phyloP scores from a whole-genome alignment of 2,797 vertebrate genomes.

The Catostomus latipinnis region DNA sequence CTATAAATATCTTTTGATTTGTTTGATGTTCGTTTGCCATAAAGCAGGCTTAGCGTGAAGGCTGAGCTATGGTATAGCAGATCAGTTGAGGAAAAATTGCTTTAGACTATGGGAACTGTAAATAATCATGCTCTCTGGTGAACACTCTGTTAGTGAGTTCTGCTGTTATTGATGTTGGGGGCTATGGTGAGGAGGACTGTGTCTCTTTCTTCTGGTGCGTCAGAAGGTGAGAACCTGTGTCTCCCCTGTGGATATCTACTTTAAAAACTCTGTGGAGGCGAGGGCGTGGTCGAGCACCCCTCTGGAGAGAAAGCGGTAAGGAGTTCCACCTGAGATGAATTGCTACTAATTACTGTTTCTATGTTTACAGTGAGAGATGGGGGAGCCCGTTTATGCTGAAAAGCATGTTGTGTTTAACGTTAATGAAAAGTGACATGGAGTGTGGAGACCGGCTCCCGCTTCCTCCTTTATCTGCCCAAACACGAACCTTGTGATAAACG shows the following conservation, averaged over 20 bases:
- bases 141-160: conserved; percentile 12
- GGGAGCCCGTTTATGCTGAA: too few species aligned
- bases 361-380: too few species aligned
- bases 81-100: not conserved
- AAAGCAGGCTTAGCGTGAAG: not conserved
- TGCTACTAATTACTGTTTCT: too few species aligned
- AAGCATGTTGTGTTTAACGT: too few species aligned
- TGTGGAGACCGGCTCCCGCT: too few species aligned
- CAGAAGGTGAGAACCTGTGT: conserved; percentile 5
- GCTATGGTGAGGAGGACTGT: not conserved
- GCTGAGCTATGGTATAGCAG: conserved; percentile 14
- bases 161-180: conserved; percentile 33
- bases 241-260: conserved; percentile 23
- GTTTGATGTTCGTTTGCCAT: not conserved
- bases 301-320: too few species aligned
- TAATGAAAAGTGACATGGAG: too few species aligned
- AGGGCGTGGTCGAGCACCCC: too few species aligned
- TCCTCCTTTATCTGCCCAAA: too few species aligned
- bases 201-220: conserved; percentile 16
- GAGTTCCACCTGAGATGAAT: too few species aligned
- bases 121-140: conserved; percentile 25
- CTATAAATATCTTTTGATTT: not conserved
- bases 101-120: conserved; percentile 19
- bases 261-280: conserved; percentile 16
- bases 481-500: too few species aligned